Percentiles rank a stretch among this genome's conserved stretches.
phyloP scores from a whole-genome alignment of 2,888 invertebrate species.

The Diloba caeruleocephala region DNA sequence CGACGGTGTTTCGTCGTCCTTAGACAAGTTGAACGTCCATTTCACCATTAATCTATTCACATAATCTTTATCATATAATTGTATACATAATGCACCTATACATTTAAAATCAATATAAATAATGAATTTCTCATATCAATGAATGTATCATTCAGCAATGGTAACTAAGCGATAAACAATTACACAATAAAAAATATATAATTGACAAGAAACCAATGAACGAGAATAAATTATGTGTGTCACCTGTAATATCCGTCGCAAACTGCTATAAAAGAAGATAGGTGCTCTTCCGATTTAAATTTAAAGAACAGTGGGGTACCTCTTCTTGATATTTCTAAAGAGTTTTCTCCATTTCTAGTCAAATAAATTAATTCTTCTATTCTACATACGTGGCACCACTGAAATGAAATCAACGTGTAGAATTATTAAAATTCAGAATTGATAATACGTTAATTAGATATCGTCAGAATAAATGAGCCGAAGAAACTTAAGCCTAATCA shows the following conservation, averaged over 20 bases:
- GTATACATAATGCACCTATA: not conserved
- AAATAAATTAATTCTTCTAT: constrained; percentile 96
- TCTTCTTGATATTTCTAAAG: constrained; percentile 93
- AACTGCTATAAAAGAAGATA: constrained; percentile 94
- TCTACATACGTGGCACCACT: constrained; percentile 93
- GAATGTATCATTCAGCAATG: too few relatives aligned
- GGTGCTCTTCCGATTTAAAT: constrained; percentile 90
- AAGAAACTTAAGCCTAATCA: too few relatives aligned
- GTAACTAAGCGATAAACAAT: too few relatives aligned
- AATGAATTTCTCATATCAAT: too few relatives aligned
- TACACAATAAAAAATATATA: not conserved
- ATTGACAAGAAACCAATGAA: not conserved
- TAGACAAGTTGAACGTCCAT: constrained; percentile 97
- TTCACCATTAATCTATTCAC: constrained; percentile 92
- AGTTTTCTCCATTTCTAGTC: constrained; percentile 92
- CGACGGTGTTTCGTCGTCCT: constrained; percentile 94
- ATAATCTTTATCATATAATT: constrained; percentile 8
- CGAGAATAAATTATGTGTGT: not conserved
- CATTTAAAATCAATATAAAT: not conserved
- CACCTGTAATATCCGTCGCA: constrained; percentile 95
- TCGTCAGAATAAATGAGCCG: too few relatives aligned
- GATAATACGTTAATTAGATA: too few relatives aligned
- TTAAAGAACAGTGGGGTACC: constrained; percentile 94
- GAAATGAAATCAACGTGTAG: constrained; percentile 51
- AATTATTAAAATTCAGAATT: too few relatives aligned